A percentile compares a stretch with the other conserved stretches of the same genome.
Conservation (phyloP, 2,888 invertebrate species). For the Quadroppia sp. region DNA sequence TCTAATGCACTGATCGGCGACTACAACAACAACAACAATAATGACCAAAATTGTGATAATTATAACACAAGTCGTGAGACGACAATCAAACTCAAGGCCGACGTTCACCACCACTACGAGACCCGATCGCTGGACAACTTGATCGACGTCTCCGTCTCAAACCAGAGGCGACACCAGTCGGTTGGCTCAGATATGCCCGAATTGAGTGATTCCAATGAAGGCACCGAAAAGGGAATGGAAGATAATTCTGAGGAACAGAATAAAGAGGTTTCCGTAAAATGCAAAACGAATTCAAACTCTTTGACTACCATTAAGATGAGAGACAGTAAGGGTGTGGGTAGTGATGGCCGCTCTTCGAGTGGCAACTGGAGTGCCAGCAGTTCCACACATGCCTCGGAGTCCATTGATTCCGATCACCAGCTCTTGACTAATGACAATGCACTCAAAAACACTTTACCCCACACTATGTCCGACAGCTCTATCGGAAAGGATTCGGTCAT, state of each 20-base stretch:
- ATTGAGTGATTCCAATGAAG: neutral
- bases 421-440: constrained; percentile 53
- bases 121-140: constrained; percentile 26
- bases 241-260: neutral
- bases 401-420: constrained; percentile 59
- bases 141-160: neutral
- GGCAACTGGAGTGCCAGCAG: constrained; percentile 89
- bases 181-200: constrained; percentile 19
- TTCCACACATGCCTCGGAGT: constrained; percentile 57
- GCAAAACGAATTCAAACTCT: constrained; percentile 45
- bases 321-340: constrained; percentile 53
- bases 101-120: constrained; percentile 38
- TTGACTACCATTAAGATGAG: constrained; percentile 66
- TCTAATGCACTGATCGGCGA: neutral
- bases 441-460: constrained; percentile 48
- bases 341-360: constrained; percentile 68
- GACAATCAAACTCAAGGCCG: constrained; percentile 38
- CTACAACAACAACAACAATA: constrained; percentile 16
- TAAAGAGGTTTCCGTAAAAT: constrained; percentile 30
- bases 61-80: neutral
- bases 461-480: constrained; percentile 51
- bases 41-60: neutral
- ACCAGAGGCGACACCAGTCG: neutral
- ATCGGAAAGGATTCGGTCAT: constrained; percentile 53
- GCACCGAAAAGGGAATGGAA: neutral